These are phyloP conservation scores for Chelmon rostratus DNA, from an alignment of 2,797 vertebrate genomes.

Conservation along the genomic window DNA sequence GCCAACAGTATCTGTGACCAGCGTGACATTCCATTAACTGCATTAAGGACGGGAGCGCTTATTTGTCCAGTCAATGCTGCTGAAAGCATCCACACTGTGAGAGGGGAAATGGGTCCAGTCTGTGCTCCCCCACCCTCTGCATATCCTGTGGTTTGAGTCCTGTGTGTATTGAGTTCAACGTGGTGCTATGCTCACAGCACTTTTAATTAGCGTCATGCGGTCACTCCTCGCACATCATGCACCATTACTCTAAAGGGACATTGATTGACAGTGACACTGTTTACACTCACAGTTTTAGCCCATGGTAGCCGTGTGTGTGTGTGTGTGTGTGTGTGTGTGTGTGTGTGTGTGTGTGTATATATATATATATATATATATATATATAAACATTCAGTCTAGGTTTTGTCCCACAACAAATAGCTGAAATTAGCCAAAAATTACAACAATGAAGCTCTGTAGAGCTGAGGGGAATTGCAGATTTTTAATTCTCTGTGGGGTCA, in stretches of 20 bases:
- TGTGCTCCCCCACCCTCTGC: constrained; percentile 45
- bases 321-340: no score
- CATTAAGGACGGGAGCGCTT: constrained; percentile 69
- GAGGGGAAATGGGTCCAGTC: constrained; percentile 56
- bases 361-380: no score
- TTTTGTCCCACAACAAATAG: neutral
- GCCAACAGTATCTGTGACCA: constrained; percentile 67
- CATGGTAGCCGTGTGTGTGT: constrained; percentile 20
- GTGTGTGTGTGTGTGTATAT: no score
- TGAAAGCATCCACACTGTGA: constrained; percentile 78
- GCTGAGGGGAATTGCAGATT: neutral
- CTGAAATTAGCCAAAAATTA: neutral
- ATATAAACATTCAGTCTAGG: no score
- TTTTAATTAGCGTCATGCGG: constrained; percentile 87
- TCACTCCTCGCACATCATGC: constrained; percentile 80
- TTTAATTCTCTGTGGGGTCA: no score
- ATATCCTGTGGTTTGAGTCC: constrained; percentile 68
- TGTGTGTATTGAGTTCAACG: constrained; percentile 76
- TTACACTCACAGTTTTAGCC: constrained; percentile 55
- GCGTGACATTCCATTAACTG: constrained; percentile 77
- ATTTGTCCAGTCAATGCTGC: constrained; percentile 81
- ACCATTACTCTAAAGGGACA: constrained; percentile 84
- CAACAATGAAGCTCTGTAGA: neutral
- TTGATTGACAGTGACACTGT: constrained; percentile 79
- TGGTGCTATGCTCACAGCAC: constrained; percentile 77